A percentile compares a stretch with the other conserved stretches of the same genome.
phyloP scores from a whole-genome alignment of 1,140 invertebrate species.

The Sarcophaga peregrina region DNA sequence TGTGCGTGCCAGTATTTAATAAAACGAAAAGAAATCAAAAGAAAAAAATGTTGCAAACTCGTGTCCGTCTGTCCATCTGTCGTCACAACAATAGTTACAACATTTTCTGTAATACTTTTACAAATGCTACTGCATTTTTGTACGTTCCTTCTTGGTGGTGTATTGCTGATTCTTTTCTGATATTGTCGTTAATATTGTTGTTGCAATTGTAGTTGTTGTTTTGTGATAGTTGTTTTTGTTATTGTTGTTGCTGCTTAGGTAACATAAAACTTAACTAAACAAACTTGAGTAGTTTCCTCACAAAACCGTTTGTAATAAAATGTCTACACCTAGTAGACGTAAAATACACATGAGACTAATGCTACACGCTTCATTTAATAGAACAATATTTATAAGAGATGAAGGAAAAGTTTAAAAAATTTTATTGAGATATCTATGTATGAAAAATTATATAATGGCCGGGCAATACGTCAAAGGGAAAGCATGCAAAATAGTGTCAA shows the following conservation, averaged over 20 bases:
- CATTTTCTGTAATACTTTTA: conserved; percentile 34
- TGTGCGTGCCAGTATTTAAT: conserved; percentile 36
- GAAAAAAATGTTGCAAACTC: not conserved
- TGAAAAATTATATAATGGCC: too few species aligned
- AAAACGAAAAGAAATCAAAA: not conserved
- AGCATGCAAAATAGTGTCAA: too few species aligned
- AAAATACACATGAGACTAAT: not conserved
- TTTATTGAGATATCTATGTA: too few species aligned
- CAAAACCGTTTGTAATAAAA: not conserved
- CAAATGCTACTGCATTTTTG: conserved; percentile 37
- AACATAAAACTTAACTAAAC: conserved; percentile 29
- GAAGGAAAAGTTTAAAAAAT: too few species aligned
- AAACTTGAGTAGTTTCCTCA: not conserved
- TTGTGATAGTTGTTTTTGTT: not conserved
- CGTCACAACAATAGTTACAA: conserved; percentile 31
- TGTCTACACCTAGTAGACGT: not conserved
- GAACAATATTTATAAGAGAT: too few species aligned
- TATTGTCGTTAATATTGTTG: not conserved
- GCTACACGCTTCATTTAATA: too few species aligned
- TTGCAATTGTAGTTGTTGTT: not conserved
- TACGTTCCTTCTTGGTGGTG: not conserved
- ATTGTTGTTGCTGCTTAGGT: not conserved
- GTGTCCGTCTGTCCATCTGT: conserved; percentile 27
- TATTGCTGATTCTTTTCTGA: not conserved
- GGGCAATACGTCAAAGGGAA: too few species aligned